phyloP scores from a whole-genome alignment of 1,140 invertebrate genomes.

The Cyrtorhinus lividipennis region DNA sequence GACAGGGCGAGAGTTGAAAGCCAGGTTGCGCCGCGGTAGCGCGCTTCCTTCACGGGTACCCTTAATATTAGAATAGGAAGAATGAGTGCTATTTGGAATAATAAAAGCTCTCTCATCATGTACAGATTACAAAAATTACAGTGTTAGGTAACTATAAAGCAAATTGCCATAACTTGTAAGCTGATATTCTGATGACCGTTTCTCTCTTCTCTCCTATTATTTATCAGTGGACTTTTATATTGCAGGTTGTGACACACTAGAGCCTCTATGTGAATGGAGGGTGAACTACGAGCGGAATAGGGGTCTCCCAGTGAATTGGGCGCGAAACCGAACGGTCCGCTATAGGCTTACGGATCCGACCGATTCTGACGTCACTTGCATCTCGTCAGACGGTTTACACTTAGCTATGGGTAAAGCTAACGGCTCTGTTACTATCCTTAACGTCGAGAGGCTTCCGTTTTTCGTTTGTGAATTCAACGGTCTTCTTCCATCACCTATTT shows the following conservation, averaged over 20 bases:
- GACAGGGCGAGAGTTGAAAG: too few relatives aligned
- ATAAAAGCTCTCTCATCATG: too few relatives aligned
- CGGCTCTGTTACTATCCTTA: constrained; percentile 6
- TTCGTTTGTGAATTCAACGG: background rate
- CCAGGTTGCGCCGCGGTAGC: too few relatives aligned
- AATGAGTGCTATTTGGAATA: too few relatives aligned
- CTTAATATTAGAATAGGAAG: too few relatives aligned
- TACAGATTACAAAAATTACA: too few relatives aligned
- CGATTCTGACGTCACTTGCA: background rate
- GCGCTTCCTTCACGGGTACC: too few relatives aligned
- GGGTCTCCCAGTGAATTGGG: constrained; percentile 12
- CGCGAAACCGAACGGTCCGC: background rate
- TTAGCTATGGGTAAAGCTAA: constrained; percentile 7
- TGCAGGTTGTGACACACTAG: background rate
- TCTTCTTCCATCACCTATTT: background rate
- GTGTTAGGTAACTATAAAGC: too few relatives aligned
- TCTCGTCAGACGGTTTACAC: background rate
- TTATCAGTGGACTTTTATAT: background rate
- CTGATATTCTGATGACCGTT: too few relatives aligned
- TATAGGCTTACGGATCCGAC: constrained; percentile 1
- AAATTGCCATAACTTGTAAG: too few relatives aligned
- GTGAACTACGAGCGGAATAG: constrained; percentile 12
- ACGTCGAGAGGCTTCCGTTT: constrained; percentile 9
- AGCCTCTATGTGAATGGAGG: constrained; percentile 11
- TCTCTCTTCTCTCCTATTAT: too few relatives aligned